Percentiles rank a stretch among this genome's conserved stretches.
Conservation (phyloP, 2,888 invertebrate genomes). For the Pyrrhopygopsis socrates region DNA sequence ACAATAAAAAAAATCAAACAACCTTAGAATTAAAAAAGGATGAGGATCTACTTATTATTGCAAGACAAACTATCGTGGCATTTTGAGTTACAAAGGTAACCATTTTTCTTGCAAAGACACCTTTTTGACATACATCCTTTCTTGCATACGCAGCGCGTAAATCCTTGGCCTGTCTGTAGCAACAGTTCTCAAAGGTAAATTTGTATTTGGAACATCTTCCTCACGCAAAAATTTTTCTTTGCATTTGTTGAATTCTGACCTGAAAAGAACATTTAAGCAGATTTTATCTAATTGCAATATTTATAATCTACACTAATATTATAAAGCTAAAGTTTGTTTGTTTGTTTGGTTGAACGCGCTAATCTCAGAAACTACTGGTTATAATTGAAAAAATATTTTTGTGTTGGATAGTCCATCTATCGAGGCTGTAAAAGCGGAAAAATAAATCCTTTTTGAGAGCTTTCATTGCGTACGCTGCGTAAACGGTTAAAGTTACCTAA, state of each 20-base stretch:
- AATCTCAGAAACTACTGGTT: too few relatives aligned
- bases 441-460: too few relatives aligned
- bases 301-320: too few relatives aligned
- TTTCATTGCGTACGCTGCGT: too few relatives aligned
- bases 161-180: slow-evolving; percentile 54
- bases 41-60: not conserved
- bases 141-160: slow-evolving; percentile 39
- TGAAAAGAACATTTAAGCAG: slow-evolving; percentile 12
- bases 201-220: slow-evolving; percentile 36
- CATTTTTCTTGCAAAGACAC: slow-evolving; percentile 1
- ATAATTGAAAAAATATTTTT: too few relatives aligned
- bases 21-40: slow-evolving; percentile 28
- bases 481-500: too few relatives aligned
- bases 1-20: slow-evolving; percentile 32
- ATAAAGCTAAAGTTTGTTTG: too few relatives aligned
- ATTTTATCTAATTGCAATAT: not conserved
- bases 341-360: too few relatives aligned
- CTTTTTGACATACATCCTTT: slow-evolving; percentile 30
- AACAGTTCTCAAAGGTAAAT: slow-evolving; percentile 46
- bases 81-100: not conserved
- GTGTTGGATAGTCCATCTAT: too few relatives aligned
- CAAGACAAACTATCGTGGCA: not conserved
- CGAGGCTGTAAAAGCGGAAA: too few relatives aligned
- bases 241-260: slow-evolving; percentile 43
- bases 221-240: slow-evolving; percentile 48